phyloP scores from a whole-genome alignment of 1,140 invertebrate genomes.

The Macrosteles quadrilineatus region DNA sequence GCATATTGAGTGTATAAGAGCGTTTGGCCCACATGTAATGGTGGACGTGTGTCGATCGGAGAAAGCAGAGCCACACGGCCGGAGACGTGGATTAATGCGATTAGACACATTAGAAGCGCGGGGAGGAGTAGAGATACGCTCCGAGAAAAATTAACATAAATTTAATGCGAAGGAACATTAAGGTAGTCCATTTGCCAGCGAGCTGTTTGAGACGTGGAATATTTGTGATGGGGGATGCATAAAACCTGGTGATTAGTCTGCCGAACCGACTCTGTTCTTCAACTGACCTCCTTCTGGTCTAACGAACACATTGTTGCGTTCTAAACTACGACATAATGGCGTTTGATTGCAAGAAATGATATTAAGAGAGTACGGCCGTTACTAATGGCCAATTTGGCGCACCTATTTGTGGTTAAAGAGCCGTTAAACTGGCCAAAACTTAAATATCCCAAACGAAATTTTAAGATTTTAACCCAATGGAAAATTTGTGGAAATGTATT shows the following conservation, averaged over 20 bases:
- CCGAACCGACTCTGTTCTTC: not conserved
- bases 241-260: slow-evolving; percentile 1
- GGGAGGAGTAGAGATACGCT: not conserved
- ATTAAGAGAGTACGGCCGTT: not conserved
- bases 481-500: no score
- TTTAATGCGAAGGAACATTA: slow-evolving; percentile 23
- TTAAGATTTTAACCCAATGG: no score
- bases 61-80: not conserved
- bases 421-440: no score
- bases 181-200: slow-evolving; percentile 21
- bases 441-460: no score
- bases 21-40: no score
- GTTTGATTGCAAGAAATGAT: slow-evolving; percentile 7
- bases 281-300: not conserved
- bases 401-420: no score
- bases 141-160: slow-evolving; percentile 16
- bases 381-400: not conserved
- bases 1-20: no score
- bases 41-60: no score
- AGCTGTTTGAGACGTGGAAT: slow-evolving; percentile 4
- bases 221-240: slow-evolving; percentile 3
- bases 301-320: no score
- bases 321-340: not conserved
- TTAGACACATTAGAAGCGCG: slow-evolving; percentile 13
- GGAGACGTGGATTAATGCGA: slow-evolving; percentile 19